These are phyloP conservation scores for Drosophila nebulosa DNA, from an alignment of 1,140 invertebrate species.

Conservation along the genomic window DNA sequence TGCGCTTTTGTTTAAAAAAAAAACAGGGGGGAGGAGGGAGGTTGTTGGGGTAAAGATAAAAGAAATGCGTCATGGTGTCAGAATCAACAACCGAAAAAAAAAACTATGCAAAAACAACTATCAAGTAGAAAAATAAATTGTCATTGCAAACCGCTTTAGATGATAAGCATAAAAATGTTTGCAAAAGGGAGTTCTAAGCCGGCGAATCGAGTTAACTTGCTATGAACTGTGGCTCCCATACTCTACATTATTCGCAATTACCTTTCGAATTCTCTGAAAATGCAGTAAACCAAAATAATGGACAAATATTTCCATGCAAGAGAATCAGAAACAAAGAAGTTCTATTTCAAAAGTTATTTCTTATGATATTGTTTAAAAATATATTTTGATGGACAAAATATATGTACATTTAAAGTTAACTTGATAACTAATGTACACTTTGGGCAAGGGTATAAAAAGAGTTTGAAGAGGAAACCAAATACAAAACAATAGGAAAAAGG, in stretches of 20 bases:
- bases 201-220: constrained; percentile 21
- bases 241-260: neutral
- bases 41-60: constrained; percentile 4
- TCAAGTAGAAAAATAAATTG: constrained; percentile 57
- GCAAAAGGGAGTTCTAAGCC: constrained; percentile 17
- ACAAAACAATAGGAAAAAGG: neutral
- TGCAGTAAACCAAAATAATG: too few relatives aligned
- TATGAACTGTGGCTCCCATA: neutral
- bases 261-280: too few relatives aligned
- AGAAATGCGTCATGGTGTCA: neutral
- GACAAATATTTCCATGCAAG: too few relatives aligned
- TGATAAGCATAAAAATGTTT: constrained; percentile 58
- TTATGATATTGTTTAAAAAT: too few relatives aligned
- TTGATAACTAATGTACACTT: neutral
- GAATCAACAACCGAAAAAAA: constrained; percentile 1
- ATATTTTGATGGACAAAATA: too few relatives aligned
- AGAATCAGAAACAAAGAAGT: too few relatives aligned
- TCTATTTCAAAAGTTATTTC: too few relatives aligned
- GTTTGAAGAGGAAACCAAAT: neutral
- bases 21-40: neutral
- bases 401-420: too few relatives aligned
- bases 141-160: constrained; percentile 37
- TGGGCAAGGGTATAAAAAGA: neutral
- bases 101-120: constrained; percentile 13
- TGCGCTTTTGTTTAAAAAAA: constrained; percentile 59